Evolutionary conservation across 53 echinoderm and acorn worm genomes (phyloP), one percentile per base, ranked within the genome.

Genomic region (Luidia sarsii): DNA sequence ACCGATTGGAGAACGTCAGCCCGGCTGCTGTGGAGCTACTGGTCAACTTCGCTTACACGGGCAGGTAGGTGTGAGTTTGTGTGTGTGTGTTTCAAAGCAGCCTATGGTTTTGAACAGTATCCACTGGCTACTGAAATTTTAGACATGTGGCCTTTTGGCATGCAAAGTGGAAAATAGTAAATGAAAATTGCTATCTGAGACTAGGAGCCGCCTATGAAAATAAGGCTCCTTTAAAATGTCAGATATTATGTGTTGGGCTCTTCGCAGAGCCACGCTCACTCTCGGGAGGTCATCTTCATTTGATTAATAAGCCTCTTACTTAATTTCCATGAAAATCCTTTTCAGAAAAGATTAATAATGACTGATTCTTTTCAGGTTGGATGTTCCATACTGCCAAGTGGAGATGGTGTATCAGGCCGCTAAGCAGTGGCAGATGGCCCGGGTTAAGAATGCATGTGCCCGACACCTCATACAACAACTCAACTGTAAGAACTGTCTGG

Each of bases 11-110:
- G 22, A 79, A 72, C 16, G 75, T 99, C n/a, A 83, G 80, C 7
- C 80, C 91, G 0, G 59, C 67, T 33, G 83, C 94, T 15, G 85
- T 94, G 16, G 94, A 99, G 67, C 53, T 88, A 73, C 85, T 99
- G 39, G 94, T 99, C 74, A 94, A 99, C 83, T 99, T 91, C 53
- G 94, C 94, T 1, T 99, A 99, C 74, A 94, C 94, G 33, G 94
- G 91, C 80, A 91, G 91, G 99, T 99, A 41, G 41, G 11, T 6
- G 6, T 41, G n/a, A n/a, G n/a, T n/a, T n/a, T n/a, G n/a, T n/a
- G n/a, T n/a, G n/a, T n/a, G n/a, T n/a, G n/a, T n/a, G n/a, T n/a
- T n/a, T n/a, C n/a, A n/a, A n/a, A n/a, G n/a, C n/a, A n/a, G n/a
- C n/a, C n/a, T n/a, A n/a, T n/a, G n/a, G n/a, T n/a, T n/a, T n/a